phyloP scores from a whole-genome alignment of 2,797 vertebrate genomes.

The Semotilus atromaculatus region DNA sequence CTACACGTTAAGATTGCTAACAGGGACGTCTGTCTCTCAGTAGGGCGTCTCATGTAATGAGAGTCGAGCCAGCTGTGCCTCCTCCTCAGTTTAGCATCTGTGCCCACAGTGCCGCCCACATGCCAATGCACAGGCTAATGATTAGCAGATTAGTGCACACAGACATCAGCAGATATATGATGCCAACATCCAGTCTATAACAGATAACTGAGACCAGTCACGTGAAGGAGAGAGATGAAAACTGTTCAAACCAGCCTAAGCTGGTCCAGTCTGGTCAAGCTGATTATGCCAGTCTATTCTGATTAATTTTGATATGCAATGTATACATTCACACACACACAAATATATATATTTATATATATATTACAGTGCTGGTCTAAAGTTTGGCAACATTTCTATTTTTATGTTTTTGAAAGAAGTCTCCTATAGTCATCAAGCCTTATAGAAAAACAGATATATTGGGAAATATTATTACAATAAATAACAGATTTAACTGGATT shows the following conservation, averaged over 20 bases:
- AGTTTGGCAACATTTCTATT: no score
- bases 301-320: background rate
- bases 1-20: conserved; percentile 34
- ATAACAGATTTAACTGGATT: no score
- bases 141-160: conserved; percentile 55
- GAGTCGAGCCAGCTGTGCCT: conserved; percentile 44
- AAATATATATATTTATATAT: no score
- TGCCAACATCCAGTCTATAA: conserved; percentile 1
- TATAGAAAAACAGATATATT: no score
- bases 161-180: conserved; percentile 25
- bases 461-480: no score
- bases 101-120: conserved; percentile 50
- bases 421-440: no score
- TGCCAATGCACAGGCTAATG: conserved; percentile 51
- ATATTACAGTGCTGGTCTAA: no score
- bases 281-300: background rate
- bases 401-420: no score
- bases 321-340: no score
- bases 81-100: conserved; percentile 48
- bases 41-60: conserved; percentile 53
- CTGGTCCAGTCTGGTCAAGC: background rate
- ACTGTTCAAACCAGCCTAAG: background rate
- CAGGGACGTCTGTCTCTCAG: conserved; percentile 49
- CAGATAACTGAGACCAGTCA: background rate
- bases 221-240: background rate